Percentiles rank a stretch among this genome's conserved stretches.
Conservation (phyloP, 2,888 invertebrate species). For the Lepetodrilus schrolli region DNA sequence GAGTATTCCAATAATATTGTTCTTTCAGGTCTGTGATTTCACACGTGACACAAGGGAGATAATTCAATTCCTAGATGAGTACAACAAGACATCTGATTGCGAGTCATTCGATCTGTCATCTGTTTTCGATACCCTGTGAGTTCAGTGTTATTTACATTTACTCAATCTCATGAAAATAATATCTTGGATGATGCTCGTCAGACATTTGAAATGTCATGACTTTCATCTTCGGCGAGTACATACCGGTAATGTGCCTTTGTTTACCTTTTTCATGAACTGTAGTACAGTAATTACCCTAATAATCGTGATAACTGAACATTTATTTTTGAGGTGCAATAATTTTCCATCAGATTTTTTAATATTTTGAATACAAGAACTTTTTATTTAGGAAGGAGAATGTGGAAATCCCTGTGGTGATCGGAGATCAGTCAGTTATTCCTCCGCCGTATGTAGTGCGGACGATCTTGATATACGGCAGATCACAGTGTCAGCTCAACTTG, state of each 20-base stretch:
- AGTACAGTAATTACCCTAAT: background rate
- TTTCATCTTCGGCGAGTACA: no score
- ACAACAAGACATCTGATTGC: slow-evolving; percentile 67
- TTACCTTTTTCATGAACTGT: background rate
- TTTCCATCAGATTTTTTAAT: background rate
- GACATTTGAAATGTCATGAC: no score
- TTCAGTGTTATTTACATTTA: no score
- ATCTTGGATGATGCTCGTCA: no score
- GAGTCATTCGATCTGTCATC: slow-evolving; percentile 61
- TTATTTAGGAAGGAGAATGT: slow-evolving; percentile 76
- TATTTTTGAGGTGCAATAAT: background rate
- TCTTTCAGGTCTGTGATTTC: slow-evolving; percentile 78
- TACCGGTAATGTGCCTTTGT: no score
- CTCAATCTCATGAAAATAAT: no score
- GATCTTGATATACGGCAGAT: slow-evolving; percentile 82
- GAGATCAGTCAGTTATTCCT: slow-evolving; percentile 71
- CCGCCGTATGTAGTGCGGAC: slow-evolving; percentile 80
- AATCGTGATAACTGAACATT: no score
- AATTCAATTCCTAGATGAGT: slow-evolving; percentile 78
- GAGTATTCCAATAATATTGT: no score
- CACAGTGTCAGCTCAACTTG: slow-evolving; percentile 81
- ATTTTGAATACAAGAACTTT: no score
- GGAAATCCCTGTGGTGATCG: slow-evolving; percentile 77
- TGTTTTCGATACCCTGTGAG: slow-evolving; percentile 66
- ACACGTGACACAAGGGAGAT: slow-evolving; percentile 80